phyloP scores from a whole-genome alignment of 2,797 vertebrate species.

The Coccyzus lansbergi region DNA sequence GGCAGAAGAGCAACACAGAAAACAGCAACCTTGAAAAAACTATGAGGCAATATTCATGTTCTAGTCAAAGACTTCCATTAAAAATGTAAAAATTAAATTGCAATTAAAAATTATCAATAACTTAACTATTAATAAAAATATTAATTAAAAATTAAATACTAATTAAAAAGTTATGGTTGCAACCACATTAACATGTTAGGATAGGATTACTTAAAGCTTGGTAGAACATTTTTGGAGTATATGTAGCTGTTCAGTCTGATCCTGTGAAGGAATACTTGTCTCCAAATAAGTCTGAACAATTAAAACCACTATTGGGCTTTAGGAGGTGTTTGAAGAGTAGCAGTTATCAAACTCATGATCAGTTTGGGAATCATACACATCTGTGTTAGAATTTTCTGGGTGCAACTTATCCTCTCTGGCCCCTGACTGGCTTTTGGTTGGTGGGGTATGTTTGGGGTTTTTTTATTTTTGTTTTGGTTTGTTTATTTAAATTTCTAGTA shows the following conservation, averaged over 20 bases:
- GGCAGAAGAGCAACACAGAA: background rate
- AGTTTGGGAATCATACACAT: background rate
- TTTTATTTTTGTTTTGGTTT: background rate
- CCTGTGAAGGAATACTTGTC: background rate
- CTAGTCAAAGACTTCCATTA: background rate
- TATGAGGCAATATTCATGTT: background rate
- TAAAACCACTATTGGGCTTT: background rate
- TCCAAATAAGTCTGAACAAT: background rate
- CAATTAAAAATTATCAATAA: too few species aligned
- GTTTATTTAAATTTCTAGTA: background rate
- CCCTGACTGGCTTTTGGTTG: background rate
- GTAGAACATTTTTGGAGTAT: background rate
- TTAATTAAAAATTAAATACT: too few species aligned
- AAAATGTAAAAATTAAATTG: too few species aligned
- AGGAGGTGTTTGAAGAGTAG: background rate
- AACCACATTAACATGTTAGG: background rate
- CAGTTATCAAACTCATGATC: background rate
- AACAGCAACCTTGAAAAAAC: background rate
- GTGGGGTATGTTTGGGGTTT: too few species aligned
- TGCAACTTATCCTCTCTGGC: background rate
- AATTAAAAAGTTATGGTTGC: background rate
- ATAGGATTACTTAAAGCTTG: background rate
- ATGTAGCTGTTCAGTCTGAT: background rate
- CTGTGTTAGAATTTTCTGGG: background rate
- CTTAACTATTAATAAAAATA: too few species aligned